Evolutionary conservation across 2,113 vertebrate genomes (phyloP).

Genomic region (Anoura caudifer): DNA sequence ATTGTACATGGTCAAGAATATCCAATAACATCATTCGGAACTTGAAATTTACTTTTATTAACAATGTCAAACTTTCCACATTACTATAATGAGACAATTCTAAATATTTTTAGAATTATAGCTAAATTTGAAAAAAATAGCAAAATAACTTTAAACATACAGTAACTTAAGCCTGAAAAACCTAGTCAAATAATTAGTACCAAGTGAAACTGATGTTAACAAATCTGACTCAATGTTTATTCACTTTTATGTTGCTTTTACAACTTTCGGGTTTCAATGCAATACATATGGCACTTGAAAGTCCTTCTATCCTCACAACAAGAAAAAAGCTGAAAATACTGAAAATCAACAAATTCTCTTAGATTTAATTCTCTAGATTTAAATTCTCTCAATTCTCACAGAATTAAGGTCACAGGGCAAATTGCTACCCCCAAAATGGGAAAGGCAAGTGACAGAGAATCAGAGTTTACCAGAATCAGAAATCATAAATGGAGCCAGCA

Average conservation of each 20-base stretch:
- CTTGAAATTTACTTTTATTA: background rate
- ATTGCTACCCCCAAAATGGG: background rate
- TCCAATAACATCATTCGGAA: background rate
- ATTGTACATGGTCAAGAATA: background rate
- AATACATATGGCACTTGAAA: background rate
- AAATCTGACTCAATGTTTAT: background rate
- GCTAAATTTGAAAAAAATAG: background rate
- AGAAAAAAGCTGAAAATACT: background rate
- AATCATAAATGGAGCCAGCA: background rate
- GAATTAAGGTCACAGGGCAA: background rate
- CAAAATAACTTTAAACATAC: slow-evolving; percentile 11
- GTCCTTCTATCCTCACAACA: background rate
- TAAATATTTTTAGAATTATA: background rate
- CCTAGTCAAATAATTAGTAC: background rate
- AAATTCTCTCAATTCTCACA: too few relatives aligned
- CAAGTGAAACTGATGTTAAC: background rate
- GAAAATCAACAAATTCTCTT: background rate
- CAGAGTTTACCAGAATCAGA: background rate
- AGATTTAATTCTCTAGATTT: too few relatives aligned
- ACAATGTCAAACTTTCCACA: background rate
- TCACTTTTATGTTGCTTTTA: slow-evolving; percentile 18
- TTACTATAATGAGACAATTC: background rate
- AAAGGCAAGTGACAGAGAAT: background rate
- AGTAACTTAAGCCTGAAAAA: slow-evolving; percentile 6
- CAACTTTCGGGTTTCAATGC: background rate